Evolutionary conservation across 2,113 vertebrate genomes (phyloP), one percentile per base, ranked within the genome.

Genomic region (Thalassarche chlororhynchos): DNA sequence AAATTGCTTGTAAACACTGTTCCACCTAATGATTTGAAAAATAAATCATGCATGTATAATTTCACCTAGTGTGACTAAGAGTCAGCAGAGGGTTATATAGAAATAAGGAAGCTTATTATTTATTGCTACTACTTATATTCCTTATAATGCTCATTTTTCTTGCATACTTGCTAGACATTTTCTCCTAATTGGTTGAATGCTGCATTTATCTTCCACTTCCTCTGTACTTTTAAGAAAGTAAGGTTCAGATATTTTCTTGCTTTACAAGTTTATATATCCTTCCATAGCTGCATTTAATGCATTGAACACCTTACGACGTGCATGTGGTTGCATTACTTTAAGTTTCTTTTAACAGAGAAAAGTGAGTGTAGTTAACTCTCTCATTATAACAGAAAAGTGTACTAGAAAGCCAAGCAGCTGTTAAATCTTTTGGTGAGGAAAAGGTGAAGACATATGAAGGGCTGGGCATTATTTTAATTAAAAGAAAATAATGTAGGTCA

Each of bases 21-120:
- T 95, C 57, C 51, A 47, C 82, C 89, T 96, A 86, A 86, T 95
- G 85, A 89, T 79, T 92, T 84, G 76, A 87, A 87, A 93, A 90
- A 93, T 91, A 91, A 79, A 84, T 71, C 87, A 64, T 36, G 20
- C 46, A 24, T 64, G 42, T 65, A 17, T 94, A 78, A 88, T 61
- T 90, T 78, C 66, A 51, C 36, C 74, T 80, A 19, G 19, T 32
- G 36, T 86, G 84, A 89, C 70, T 86, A 38, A 64, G 9, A 86
- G 49, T 76, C 78, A 95, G 10, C 32, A 83, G 82, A 86, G 60
- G 40, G 8, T 68, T 77, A 16, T 10, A 58, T 11, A 84, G 36
- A 72, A 87, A 84, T 46, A 79, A 55, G 44, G 47, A 75, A 61
- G 15, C 31, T 58, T 60, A 26, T 92, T 90, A 71, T 55, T 92